Evolutionary conservation across 2,797 vertebrate species (phyloP), one percentile per base, ranked within the genome.

Genomic region (Falco columbarius): DNA sequence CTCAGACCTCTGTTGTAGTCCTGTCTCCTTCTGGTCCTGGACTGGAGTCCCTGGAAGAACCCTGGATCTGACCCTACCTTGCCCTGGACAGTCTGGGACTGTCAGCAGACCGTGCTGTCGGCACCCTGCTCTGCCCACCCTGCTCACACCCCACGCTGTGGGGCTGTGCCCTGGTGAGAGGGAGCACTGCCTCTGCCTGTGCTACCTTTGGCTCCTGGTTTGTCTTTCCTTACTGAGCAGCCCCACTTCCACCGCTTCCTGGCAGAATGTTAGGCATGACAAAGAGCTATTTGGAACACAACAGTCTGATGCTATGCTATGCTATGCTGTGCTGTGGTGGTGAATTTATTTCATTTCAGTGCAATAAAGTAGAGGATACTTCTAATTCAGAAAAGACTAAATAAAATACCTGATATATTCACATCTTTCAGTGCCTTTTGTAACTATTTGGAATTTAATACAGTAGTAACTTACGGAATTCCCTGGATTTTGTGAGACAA

Each of bases 41-140:
- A 20, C n/a, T 59, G 29, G 27, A 44, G 27, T 16, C 13, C 23
- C 21, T 30, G 22, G 30, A 77, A 92, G 10, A 24, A 56, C n/a
- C 7, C 8, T 36, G 44, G 44, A 51, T 18, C 8, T 38, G 22
- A 1, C 4, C 38, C 38, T 7, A 0, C 16, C 44, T 65, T 27
- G 9, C 22, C 40, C 18, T 8, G 49, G 32, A 22, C 14, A 18
- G 19, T 7, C 12, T 47, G 47, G 18, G 51, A 12, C 52, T 54
- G 36, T 6, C 44, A 76, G 51, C 3, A 3, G 52, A 47, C n/a
- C 24, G 16, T 34, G 40, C 21, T 74, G 38, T 16, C 1, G 1
- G 52, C 44, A 36, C 19, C 0, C 2, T 27, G 30, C 51, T 40
- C n/a, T 67, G n/a, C 34, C 44, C 21, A 9, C 22, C 8, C 21